Evolutionary conservation across 2,888 invertebrate species (phyloP).

Genomic region (Andrena trimmerana): DNA sequence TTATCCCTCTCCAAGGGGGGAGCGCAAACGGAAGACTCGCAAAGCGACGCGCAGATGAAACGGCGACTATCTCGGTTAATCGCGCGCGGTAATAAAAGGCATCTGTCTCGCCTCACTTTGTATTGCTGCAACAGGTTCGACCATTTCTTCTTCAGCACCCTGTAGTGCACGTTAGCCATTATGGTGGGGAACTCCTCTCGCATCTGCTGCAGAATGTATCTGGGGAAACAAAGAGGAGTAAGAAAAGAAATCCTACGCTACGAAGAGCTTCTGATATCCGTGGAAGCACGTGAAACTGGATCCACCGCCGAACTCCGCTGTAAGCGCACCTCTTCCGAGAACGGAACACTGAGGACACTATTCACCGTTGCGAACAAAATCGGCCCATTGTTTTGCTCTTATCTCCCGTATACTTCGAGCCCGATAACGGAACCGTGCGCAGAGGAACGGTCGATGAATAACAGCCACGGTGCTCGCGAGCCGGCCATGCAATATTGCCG

Average conservation of each 20-base stretch:
- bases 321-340: conserved; percentile 47
- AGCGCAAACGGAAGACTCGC: conserved; percentile 10
- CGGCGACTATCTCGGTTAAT: conserved; percentile 38
- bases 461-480: neutral
- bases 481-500: conserved; percentile 2
- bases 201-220: conserved; percentile 79
- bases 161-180: conserved; percentile 80
- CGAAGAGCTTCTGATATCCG: neutral
- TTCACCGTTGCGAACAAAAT: conserved; percentile 47
- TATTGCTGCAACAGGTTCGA: conserved; percentile 80
- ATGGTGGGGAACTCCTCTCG: conserved; percentile 78
- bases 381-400: conserved; percentile 57
- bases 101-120: conserved; percentile 74
- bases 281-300: conserved; percentile 21
- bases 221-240: conserved; percentile 48
- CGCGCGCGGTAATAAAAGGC: conserved; percentile 41
- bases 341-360: conserved; percentile 52
- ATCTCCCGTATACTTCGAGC: conserved; percentile 29
- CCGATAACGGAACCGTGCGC: conserved; percentile 37
- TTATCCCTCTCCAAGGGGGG: conserved; percentile 28
- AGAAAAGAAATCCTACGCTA: neutral
- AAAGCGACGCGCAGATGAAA: conserved; percentile 38
- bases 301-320: neutral
- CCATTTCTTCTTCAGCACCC: conserved; percentile 81
- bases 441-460: conserved; percentile 27